A percentile compares a stretch with the other conserved stretches of the same genome.
phyloP scores from a whole-genome alignment of 1,140 invertebrate species.

The Amyelois transitella region DNA sequence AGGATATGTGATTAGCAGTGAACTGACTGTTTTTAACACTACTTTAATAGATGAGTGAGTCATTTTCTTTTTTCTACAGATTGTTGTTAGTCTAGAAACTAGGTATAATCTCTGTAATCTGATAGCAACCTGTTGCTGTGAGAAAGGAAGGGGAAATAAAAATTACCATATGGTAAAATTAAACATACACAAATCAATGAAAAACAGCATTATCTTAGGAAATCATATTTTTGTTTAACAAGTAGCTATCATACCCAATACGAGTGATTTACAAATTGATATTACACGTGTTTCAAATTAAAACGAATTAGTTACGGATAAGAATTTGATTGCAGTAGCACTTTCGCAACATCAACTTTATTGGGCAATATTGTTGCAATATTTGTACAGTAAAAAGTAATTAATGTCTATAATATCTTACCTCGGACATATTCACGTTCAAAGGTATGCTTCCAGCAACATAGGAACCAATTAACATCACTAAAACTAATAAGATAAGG shows the following conservation, averaged over 20 bases:
- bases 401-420: conserved; percentile 58
- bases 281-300: neutral
- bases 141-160: too few species aligned
- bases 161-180: neutral
- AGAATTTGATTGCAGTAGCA: conserved; percentile 8
- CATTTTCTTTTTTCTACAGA: too few species aligned
- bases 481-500: conserved; percentile 85
- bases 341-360: conserved; percentile 5
- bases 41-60: too few species aligned
- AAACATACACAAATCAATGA: too few species aligned
- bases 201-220: neutral
- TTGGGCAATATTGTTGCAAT: neutral
- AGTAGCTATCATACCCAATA: neutral
- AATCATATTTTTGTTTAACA: neutral
- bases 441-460: conserved; percentile 94
- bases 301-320: conserved; percentile 5
- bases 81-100: too few species aligned
- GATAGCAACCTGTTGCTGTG: too few species aligned
- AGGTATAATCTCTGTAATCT: too few species aligned
- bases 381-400: neutral
- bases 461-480: conserved; percentile 97
- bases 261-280: neutral
- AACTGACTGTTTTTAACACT: too few species aligned
- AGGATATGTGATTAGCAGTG: too few species aligned
- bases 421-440: conserved; percentile 95